phyloP scores from a whole-genome alignment of 2,888 invertebrate genomes.

The Chalcosyrphus nemorum region DNA sequence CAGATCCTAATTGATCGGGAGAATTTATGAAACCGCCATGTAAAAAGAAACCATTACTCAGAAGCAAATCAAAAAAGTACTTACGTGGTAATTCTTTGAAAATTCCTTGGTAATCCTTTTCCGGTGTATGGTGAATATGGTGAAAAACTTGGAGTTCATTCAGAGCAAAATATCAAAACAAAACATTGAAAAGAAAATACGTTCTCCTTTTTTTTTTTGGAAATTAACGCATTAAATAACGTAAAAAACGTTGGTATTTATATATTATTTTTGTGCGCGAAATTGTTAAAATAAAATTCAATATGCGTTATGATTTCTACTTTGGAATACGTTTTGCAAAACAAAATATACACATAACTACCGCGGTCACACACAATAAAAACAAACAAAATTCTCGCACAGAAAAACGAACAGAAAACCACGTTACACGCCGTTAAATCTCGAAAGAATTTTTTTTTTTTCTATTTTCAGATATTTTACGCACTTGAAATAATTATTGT shows the following conservation, averaged over 20 bases:
- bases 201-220: slow-evolving; percentile 25
- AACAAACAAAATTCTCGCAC: slow-evolving; percentile 24
- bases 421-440: slow-evolving; percentile 43
- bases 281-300: slow-evolving; percentile 39
- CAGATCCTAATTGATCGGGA: neutral
- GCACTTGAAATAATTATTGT: slow-evolving; percentile 33
- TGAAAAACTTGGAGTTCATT: slow-evolving; percentile 49
- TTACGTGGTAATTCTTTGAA: slow-evolving; percentile 40
- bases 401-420: slow-evolving; percentile 18
- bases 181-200: slow-evolving; percentile 33
- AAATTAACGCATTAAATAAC: slow-evolving; percentile 32
- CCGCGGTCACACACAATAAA: slow-evolving; percentile 40
- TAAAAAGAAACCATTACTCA: neutral
- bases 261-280: slow-evolving; percentile 31
- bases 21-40: too few relatives aligned
- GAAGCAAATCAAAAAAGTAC: slow-evolving; percentile 3
- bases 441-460: slow-evolving; percentile 16
- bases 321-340: slow-evolving; percentile 36
- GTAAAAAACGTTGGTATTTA: neutral
- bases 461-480: neutral
- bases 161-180: slow-evolving; percentile 39
- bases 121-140: slow-evolving; percentile 46
- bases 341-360: slow-evolving; percentile 48
- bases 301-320: slow-evolving; percentile 18
- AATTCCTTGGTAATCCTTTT: slow-evolving; percentile 68